Conservation (phyloP, 2,888 invertebrate genomes). For the Hecatera dysodea region DNA sequence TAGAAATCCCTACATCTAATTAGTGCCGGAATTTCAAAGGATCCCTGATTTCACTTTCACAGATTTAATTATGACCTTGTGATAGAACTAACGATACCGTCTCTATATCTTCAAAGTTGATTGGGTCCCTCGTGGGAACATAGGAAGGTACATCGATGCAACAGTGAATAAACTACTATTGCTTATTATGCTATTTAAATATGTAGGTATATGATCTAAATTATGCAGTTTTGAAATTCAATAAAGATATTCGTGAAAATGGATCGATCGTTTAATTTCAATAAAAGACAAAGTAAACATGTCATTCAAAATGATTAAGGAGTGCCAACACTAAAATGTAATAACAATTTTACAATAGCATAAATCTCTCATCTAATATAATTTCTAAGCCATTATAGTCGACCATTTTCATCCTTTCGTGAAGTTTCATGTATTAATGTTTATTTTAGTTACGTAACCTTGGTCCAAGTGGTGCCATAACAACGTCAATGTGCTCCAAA, state of each 20-base stretch:
- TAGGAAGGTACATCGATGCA: not conserved
- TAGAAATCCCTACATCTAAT: not conserved
- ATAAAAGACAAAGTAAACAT: conserved; percentile 21
- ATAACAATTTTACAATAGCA: conserved; percentile 14
- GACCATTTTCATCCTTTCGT: conserved; percentile 24
- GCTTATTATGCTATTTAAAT: not conserved
- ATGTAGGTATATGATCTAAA: not conserved
- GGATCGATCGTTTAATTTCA: not conserved
- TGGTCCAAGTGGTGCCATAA: not conserved
- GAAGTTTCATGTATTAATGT: conserved; percentile 24
- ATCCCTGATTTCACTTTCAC: conserved; percentile 20
- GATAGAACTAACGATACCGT: not conserved
- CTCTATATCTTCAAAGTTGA: not conserved
- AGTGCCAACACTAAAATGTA: conserved; percentile 10
- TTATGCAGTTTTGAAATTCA: not conserved
- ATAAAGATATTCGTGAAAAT: not conserved
- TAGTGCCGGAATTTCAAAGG: conserved; percentile 10
- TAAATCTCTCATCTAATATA: conserved; percentile 39
- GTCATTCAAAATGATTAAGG: not conserved
- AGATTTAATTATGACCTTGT: conserved; percentile 29
- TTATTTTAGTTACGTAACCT: conserved; percentile 46
- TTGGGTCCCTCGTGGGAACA: not conserved
- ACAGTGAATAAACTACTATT: too few relatives aligned
- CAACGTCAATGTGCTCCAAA: conserved; percentile 38
- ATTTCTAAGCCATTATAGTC: conserved; percentile 30